Base-by-base conservation (phyloP, 2,888 invertebrate species). In the Cataglyphis cursor region DNA sequence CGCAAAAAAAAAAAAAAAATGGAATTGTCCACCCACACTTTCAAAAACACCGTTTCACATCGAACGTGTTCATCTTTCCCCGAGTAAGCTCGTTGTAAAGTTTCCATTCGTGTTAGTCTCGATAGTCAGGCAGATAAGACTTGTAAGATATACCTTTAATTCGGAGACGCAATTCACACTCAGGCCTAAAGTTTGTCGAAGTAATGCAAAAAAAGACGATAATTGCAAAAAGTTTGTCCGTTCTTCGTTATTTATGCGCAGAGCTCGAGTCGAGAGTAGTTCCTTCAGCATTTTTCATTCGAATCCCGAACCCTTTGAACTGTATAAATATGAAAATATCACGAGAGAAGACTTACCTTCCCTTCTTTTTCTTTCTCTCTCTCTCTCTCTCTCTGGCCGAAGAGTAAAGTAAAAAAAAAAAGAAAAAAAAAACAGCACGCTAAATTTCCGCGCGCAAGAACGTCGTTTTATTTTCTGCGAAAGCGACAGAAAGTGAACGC, bases 51-150 rank as follows among this genome's bases (percentile, higher is more conserved):
- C 73, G 87, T 78, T 88, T 88, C 76, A 84, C 76, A 84, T 81
- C 75, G 18, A 48, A 48, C 85, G 82, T 65, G 88, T 82, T 86
- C 80, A 72, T 86, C 75, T 87, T 83, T 85, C 68, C 80, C 31
- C 66, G 18, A 57, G 35, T 18, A 38, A 85, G 64, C 76, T 85
- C 82, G 85, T 78, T 89, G 81, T 74, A 76, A 87, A 83, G 80
- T 82, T 84, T 84, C 84, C 81, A 87, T 89, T 89, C 85, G 89
- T 81, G 82, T 87, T 89, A 88, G 85, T 87, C 78, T 87, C 75
- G 85, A 87, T 87, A 87, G 82, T 44, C 89, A 38, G 12, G 12
- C 5, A 5, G 5, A 44, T 18, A 57, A 81, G 41, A 83, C 70
- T 83, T 35, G 78, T 72, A 80, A 80, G 59, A 80, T 80, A 59